Conservation (phyloP, 2,888 invertebrate species). For the Cosmia trapezina region DNA sequence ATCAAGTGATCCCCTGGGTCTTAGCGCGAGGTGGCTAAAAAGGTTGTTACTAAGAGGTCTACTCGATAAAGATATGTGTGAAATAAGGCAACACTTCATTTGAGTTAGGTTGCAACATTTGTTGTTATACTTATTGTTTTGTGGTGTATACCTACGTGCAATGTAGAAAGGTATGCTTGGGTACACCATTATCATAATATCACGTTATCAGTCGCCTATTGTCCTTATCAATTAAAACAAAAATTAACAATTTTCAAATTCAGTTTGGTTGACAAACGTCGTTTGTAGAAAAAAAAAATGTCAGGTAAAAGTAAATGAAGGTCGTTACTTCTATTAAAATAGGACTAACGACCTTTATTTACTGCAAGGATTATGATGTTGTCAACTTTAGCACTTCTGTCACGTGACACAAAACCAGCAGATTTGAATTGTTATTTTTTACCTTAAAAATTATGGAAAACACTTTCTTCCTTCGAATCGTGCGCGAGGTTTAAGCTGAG, state of each 20-base stretch:
- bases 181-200: no score
- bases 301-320: no score
- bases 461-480: background rate
- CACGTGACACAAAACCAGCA: background rate
- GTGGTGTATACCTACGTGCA: background rate
- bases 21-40: conserved; percentile 58
- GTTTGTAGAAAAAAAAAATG: no score
- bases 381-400: background rate
- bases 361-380: background rate
- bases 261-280: background rate
- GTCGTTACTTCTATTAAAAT: background rate
- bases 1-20: conserved; percentile 68
- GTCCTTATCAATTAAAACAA: conserved; percentile 19
- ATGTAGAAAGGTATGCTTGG: no score
- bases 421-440: background rate
- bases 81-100: conserved; percentile 55
- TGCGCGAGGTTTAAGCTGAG: no score
- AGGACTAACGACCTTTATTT: no score
- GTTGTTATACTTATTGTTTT: conserved; percentile 17
- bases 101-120: conserved; percentile 35
- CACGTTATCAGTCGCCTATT: conserved; percentile 3
- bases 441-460: background rate
- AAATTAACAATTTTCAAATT: conserved; percentile 36
- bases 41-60: conserved; percentile 55
- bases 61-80: conserved; percentile 62